Evolutionary conservation across 2,888 invertebrate species (phyloP).

Genomic region (Formica aserva): DNA sequence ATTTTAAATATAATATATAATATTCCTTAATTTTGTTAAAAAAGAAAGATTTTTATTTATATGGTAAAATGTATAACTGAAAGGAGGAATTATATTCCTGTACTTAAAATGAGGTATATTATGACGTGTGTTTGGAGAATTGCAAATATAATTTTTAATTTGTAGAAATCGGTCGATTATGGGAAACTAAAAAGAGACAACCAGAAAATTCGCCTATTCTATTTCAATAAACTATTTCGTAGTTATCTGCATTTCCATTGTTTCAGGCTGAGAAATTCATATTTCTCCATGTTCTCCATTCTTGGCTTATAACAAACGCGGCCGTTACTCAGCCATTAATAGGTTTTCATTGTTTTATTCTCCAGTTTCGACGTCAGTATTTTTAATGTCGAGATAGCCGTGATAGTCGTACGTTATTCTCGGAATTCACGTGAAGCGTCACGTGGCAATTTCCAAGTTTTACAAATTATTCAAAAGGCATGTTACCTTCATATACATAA

Average conservation of each 20-base stretch:
- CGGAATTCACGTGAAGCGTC: background rate
- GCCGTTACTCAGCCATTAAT: conserved; percentile 57
- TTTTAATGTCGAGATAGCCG: conserved; percentile 34
- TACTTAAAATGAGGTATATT: background rate
- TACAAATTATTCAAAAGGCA: conserved; percentile 4
- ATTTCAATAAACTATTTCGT: background rate
- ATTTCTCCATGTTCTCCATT: conserved; percentile 44
- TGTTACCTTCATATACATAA: background rate
- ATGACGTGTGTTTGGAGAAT: conserved; percentile 25
- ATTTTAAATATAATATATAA: conserved; percentile 5
- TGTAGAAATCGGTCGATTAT: conserved; percentile 78
- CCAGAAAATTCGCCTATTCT: background rate
- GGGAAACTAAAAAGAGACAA: conserved; percentile 36
- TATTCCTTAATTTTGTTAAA: background rate
- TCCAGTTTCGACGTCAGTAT: conserved; percentile 62
- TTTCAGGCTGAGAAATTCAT: conserved; percentile 1
- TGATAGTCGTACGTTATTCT: conserved; percentile 18
- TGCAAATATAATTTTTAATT: conserved; percentile 59
- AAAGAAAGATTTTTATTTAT: background rate
- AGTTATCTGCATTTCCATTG: conserved; percentile 20
- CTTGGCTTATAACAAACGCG: conserved; percentile 53
- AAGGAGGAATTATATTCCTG: background rate
- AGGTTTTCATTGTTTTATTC: conserved; percentile 50
- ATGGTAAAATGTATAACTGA: background rate
- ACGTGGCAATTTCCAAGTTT: background rate